phyloP scores from a whole-genome alignment of 2,888 invertebrate species.

The Sicus ferrugineus region DNA sequence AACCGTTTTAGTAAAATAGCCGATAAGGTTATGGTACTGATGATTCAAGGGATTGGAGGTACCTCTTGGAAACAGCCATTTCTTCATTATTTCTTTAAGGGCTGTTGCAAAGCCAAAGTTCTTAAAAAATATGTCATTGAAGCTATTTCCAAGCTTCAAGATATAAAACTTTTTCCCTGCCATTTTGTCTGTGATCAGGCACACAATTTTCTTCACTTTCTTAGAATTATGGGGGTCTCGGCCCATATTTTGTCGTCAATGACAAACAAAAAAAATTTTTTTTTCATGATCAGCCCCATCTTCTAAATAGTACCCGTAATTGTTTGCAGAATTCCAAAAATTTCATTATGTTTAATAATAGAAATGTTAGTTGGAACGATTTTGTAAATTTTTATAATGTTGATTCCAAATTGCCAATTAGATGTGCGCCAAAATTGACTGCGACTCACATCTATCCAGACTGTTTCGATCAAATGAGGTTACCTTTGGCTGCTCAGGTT shows the following conservation, averaged over 20 bases:
- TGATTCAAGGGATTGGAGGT: too few relatives aligned
- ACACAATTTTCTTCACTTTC: conserved; percentile 2
- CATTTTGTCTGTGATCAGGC: conserved; percentile 31
- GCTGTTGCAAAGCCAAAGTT: conserved; percentile 11
- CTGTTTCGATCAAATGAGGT: neutral
- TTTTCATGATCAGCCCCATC: too few relatives aligned
- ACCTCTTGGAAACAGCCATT: conserved; percentile 23
- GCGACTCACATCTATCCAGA: neutral
- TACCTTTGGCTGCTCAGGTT: too few relatives aligned
- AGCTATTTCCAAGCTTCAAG: too few relatives aligned
- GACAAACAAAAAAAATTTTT: too few relatives aligned
- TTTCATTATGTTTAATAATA: neutral
- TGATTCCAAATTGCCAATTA: neutral
- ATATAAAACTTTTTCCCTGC: conserved; percentile 13
- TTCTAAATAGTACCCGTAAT: too few relatives aligned
- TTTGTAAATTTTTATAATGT: conserved; percentile 16
- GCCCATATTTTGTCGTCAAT: conserved; percentile 22
- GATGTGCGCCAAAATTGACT: too few relatives aligned
- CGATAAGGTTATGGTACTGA: too few relatives aligned
- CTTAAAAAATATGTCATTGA: conserved; percentile 29
- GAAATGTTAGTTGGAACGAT: conserved; percentile 14
- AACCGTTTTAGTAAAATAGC: too few relatives aligned
- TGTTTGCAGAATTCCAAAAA: conserved; percentile 22
- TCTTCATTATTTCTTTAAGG: conserved; percentile 19
- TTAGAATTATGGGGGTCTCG: conserved; percentile 20